These are phyloP conservation scores for Salarias fasciatus DNA, from an alignment of 2,797 vertebrate genomes.

Conservation along the genomic window DNA sequence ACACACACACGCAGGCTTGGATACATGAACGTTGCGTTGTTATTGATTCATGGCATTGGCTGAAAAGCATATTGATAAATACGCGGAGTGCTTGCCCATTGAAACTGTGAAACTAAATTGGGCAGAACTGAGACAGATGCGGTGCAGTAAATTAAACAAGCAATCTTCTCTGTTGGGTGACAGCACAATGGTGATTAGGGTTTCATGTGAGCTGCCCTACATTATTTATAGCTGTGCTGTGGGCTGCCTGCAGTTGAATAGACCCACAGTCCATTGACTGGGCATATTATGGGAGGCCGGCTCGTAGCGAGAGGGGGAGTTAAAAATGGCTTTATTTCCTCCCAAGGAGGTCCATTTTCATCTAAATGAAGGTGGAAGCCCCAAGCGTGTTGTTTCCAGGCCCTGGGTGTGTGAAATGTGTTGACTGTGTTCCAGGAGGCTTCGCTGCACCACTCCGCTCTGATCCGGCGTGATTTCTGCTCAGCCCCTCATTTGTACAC, in stretches of 20 bases:
- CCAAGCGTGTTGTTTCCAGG: slow-evolving; percentile 75
- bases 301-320: slow-evolving; percentile 57
- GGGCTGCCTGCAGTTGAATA: slow-evolving; percentile 81
- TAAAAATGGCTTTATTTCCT: slow-evolving; percentile 83
- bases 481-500: slow-evolving; percentile 56
- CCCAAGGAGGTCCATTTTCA: slow-evolving; percentile 79
- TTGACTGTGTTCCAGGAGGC: slow-evolving; percentile 69
- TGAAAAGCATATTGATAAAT: slow-evolving; percentile 79
- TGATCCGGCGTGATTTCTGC: slow-evolving; percentile 62
- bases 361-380: slow-evolving; percentile 80
- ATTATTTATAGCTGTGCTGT: slow-evolving; percentile 82
- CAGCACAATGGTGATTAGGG: slow-evolving; percentile 84
- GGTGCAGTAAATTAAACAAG: slow-evolving; percentile 84
- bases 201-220: slow-evolving; percentile 80
- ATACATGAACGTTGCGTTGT: slow-evolving; percentile 51
- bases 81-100: slow-evolving; percentile 66
- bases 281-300: slow-evolving; percentile 77
- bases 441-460: slow-evolving; percentile 49
- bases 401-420: slow-evolving; percentile 72
- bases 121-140: slow-evolving; percentile 84
- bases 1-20: slow-evolving; percentile 4
- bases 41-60: slow-evolving; percentile 71
- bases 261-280: slow-evolving; percentile 85
- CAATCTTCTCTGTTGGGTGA: slow-evolving; percentile 82
- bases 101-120: slow-evolving; percentile 81